Evolutionary conservation across 1,140 invertebrate species (phyloP).

Genomic region (Phenacoccus solenopsis): DNA sequence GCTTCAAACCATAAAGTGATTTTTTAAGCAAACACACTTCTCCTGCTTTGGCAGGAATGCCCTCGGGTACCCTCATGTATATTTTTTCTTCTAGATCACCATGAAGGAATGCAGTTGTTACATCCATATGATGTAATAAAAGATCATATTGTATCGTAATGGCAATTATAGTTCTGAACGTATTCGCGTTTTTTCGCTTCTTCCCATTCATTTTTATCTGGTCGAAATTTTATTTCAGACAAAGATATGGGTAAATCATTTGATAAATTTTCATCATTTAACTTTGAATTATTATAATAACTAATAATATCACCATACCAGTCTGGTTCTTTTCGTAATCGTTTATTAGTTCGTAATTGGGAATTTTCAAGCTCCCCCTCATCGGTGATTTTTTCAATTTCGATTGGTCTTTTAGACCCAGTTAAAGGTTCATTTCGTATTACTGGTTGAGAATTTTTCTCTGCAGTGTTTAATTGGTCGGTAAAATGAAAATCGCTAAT

Average conservation of each 20-base stretch:
- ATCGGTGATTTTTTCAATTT: too few species aligned
- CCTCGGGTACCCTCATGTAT: conserved; percentile 33
- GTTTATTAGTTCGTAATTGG: background rate
- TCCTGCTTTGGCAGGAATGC: conserved; percentile 20
- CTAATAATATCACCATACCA: too few species aligned
- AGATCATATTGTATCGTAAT: conserved; percentile 31
- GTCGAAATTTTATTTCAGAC: background rate
- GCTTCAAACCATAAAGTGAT: conserved; percentile 22
- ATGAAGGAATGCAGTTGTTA: conserved; percentile 35
- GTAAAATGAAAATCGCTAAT: too few species aligned
- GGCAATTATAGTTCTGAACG: conserved; percentile 33
- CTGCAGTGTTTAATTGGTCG: too few species aligned
- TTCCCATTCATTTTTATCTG: conserved; percentile 21
- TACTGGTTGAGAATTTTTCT: too few species aligned
- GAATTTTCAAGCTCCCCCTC: background rate
- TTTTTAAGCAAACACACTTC: conserved; percentile 24
- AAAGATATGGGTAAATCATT: background rate
- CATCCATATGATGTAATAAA: conserved; percentile 32
- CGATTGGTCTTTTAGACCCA: too few species aligned
- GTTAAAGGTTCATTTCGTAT: too few species aligned
- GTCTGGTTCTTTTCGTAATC: background rate
- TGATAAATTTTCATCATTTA: background rate
- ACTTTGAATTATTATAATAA: too few species aligned
- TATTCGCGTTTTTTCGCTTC: conserved; percentile 24
- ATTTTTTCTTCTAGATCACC: conserved; percentile 33